Base-by-base conservation (phyloP, 1,140 invertebrate genomes). In the Dendrolimus kikuchii region DNA sequence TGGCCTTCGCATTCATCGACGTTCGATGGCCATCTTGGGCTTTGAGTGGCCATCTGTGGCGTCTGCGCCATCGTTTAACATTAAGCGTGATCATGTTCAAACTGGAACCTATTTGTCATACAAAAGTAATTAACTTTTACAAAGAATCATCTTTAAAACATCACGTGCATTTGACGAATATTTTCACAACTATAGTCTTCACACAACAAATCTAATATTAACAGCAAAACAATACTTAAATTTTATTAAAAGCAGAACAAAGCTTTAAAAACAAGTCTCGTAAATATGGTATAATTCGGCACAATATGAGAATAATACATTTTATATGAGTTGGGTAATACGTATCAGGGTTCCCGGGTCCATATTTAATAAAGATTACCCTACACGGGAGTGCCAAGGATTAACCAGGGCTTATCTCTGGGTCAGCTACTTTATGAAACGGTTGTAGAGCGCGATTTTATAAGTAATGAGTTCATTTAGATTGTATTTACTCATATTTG, bases 321-420 rank as follows among this genome's bases (percentile, higher is more conserved):
- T 49, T 49, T 49, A 51, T 51, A 37, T 38, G 36, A 37, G 40
- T 8, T 43, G 36, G n/a, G 41, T 44, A 51, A 51, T 42, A 43
- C 50, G 41, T 37, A 10, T 43, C 37, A 10, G 43, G 43, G 4
- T 45, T 45, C 36, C 42, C 23, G 23, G 23, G 9, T 10, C 49
- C 49, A 58, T 53, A 58, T 58, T 53, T 50, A 59, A 53, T 53
- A 53, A 41, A 50, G 57, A 51, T 58, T 50, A 49, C 49, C 48
- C 40, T 23, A 53, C 43, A 38, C 51, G 43, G n/a, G 49, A 46
- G 48, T 50, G 39, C 9, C 48, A 51, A 47, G 46, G 36, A 48
- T 51, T 43, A 37, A 5, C 9, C 38, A 23, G 23, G 23, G 50
- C 46, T 57, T 57, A 57, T 57, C 56, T 53, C 38, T 7, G 49